Base-by-base conservation (phyloP, 2,888 invertebrate species). In the Plagiodera versicolora region DNA sequence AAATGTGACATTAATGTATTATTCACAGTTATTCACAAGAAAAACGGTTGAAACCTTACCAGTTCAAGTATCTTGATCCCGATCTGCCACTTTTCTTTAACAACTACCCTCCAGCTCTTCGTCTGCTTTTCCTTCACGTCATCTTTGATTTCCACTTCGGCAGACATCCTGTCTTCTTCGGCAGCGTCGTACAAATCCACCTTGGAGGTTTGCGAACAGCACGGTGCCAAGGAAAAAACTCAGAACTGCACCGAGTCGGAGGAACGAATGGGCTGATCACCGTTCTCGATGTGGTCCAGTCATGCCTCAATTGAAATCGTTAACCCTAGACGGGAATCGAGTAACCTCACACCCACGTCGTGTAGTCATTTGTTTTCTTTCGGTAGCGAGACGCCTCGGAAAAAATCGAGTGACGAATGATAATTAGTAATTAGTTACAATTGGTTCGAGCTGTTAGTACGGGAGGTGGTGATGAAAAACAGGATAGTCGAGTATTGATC, bases 51-150 rank as follows among this genome's bases (percentile, higher is more conserved):
- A n/a, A n/a, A 18, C 81, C 86, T 84, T 74, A 89, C 89, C 82
- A 89, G 77, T 79, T 89, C 87, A 9, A 85, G 68, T 32, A 84
- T 77, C 76, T 88, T 85, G 8, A 87, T 78, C 0, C 85, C 81
- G 48, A 87, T 77, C 60, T 86, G 86, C 83, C 87, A 85, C 77
- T 85, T 77, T 72, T 82, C 79, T 73, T 82, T 82, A 56, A 63
- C 79, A 78, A 9, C 80, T 77, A 10, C 81, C 80, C 16, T 82
- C 78, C n/a, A n/a, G n/a, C n/a, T n/a, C 57, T 63, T 67, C 18
- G 62, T 66, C 30, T 81, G 81, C 32, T 82, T 80, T 74, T 81
- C 81, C 68, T 83, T 84, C 28, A 78, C 72, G 47, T 75, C 75
- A 47, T 80, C 81, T 72, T 76, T 83, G 72, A 66, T 70, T 45